A percentile compares a stretch with the other conserved stretches of the same genome.
Evolutionary conservation across 1,140 invertebrate species (phyloP).

Genomic region (Scaptodrosophila lebanonensis): DNA sequence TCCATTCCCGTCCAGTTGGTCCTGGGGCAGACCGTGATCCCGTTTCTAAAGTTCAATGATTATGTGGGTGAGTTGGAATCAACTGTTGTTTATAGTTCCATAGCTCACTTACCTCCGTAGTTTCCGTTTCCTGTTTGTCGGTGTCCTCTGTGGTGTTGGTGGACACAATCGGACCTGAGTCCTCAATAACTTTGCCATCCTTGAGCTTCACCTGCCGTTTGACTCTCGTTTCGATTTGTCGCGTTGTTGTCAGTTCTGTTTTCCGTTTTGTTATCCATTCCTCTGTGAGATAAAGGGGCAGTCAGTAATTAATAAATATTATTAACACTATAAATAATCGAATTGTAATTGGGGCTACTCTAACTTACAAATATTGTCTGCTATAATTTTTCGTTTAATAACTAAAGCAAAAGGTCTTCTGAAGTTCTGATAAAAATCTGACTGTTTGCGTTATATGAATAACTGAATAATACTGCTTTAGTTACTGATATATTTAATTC

Average conservation of each 20-base stretch:
- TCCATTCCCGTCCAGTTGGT: constrained; percentile 54
- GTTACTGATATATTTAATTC: too few relatives aligned
- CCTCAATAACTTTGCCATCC: constrained; percentile 92
- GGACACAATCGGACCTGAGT: constrained; percentile 92
- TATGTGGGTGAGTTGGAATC: neutral
- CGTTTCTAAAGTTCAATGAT: constrained; percentile 47
- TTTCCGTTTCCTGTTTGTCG: constrained; percentile 90
- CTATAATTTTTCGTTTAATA: too few relatives aligned
- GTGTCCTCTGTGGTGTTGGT: constrained; percentile 92
- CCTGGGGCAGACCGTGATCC: constrained; percentile 62
- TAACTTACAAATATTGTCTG: too few relatives aligned
- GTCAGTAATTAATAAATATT: too few relatives aligned
- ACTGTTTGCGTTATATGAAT: too few relatives aligned
- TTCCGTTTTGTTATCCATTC: constrained; percentile 94
- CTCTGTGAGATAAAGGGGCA: constrained; percentile 80
- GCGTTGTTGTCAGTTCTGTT: constrained; percentile 90
- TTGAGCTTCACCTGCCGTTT: constrained; percentile 92
- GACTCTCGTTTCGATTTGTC: constrained; percentile 92
- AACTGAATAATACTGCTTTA: too few relatives aligned
- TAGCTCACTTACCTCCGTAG: constrained; percentile 85
- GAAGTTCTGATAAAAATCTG: too few relatives aligned
- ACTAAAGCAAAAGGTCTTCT: too few relatives aligned
- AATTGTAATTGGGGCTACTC: too few relatives aligned
- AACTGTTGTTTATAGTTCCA: neutral
- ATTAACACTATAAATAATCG: too few relatives aligned